A percentile compares a stretch with the other conserved stretches of the same genome.
Conservation (phyloP, 2,113 vertebrate genomes). For the Ptyas mucosa region DNA sequence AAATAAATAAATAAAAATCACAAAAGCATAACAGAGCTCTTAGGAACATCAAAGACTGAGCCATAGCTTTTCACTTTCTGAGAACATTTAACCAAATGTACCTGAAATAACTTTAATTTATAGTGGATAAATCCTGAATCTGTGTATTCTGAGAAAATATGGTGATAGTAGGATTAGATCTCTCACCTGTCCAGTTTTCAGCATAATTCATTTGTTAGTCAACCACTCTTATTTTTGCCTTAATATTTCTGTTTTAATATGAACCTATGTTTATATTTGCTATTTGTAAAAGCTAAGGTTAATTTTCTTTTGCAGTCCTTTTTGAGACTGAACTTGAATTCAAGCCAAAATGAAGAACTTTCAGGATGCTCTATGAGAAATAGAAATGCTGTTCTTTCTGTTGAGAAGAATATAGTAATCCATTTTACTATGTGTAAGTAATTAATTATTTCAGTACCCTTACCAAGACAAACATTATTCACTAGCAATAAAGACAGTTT, state of each 20-base stretch:
- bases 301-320: background rate
- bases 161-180: background rate
- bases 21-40: background rate
- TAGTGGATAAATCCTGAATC: background rate
- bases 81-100: background rate
- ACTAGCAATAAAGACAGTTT: conserved; percentile 50
- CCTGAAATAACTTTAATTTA: background rate
- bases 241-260: background rate
- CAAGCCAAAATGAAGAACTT: background rate
- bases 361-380: background rate
- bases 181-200: background rate
- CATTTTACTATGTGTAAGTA: conserved; percentile 40
- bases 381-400: background rate
- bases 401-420: background rate
- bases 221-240: background rate
- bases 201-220: background rate
- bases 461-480: conserved; percentile 37
- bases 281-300: background rate
- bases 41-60: background rate
- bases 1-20: no score
- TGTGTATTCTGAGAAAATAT: background rate
- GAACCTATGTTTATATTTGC: background rate
- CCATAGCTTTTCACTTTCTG: background rate
- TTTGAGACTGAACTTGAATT: background rate
- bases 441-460: conserved; percentile 51